Evolutionary conservation across 2,797 vertebrate species (phyloP).

Genomic region (Kryptopterus vitreolus): DNA sequence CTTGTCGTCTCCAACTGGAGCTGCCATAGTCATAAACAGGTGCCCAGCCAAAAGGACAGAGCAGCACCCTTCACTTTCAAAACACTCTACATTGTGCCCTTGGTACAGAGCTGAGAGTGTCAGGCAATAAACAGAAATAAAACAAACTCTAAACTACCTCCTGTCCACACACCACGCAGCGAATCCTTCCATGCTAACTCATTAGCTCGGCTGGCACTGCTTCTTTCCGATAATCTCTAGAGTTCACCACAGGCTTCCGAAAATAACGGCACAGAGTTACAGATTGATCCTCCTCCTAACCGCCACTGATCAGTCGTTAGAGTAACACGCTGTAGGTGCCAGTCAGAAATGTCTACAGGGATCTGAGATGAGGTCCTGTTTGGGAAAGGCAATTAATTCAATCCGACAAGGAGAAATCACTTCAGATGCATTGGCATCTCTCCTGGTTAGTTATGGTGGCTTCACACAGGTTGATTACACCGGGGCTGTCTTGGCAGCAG

Average conservation of each 20-base stretch:
- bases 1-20: not conserved
- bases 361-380: not conserved
- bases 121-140: constrained; percentile 43
- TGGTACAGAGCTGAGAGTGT: not conserved
- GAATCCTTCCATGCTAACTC: constrained; percentile 17
- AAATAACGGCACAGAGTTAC: constrained; percentile 43
- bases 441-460: constrained; percentile 5
- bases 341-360: not conserved
- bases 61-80: not conserved
- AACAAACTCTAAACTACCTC: constrained; percentile 35
- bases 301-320: constrained; percentile 40
- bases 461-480: constrained; percentile 2
- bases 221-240: constrained; percentile 2
- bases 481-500: not conserved
- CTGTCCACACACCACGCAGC: constrained; percentile 16
- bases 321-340: constrained; percentile 22
- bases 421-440: constrained; percentile 1
- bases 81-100: not conserved
- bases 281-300: not conserved
- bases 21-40: constrained; percentile 1
- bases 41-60: not conserved
- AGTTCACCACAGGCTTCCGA: constrained; percentile 5
- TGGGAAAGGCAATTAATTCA: not conserved
- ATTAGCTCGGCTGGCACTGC: constrained; percentile 30
- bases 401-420: not conserved